Base-by-base conservation (phyloP, 2,888 invertebrate species). In the Nycteola revayana region DNA sequence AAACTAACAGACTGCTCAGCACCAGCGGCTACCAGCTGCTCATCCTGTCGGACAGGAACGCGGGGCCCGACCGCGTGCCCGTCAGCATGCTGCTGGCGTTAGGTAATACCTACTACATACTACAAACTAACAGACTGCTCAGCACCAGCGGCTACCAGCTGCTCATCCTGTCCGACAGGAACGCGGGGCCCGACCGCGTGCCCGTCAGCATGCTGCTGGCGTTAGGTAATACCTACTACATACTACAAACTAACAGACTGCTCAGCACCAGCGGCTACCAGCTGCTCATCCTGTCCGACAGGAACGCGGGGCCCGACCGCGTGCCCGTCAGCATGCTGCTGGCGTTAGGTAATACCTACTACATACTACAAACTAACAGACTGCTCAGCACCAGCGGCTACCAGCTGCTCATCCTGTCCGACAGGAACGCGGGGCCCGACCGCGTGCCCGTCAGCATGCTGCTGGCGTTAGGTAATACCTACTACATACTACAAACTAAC, bases 1-100 rank as follows among this genome's bases (percentile, higher is more conserved):
- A 18, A 6, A 6, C 4, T 5, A 6, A 6, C 18, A 6, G 18
- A 18, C n/a, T n/a, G n/a, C n/a, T n/a, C n/a, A n/a, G 18, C 4
- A 6, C 4, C 18, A n/a, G n/a, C 4, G 18, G 18, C 4, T 18
- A 18, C 18, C 18, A 18, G 18, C 18, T 18, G 4, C 3, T 18
- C 18, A 6, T 18, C 4, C 18, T 18, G 4, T 5, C 4, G 4
- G 18, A 18, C 18, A 18, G 18, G 24, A n/a, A 3, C 8, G 24
- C 24, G 24, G 94, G 94, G n/a, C 94, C 95, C 29, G 97, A 94
- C 82, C 93, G 93, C 10, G 91, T 90, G 36, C 75, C 83, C 28
- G 93, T 94, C 35, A 94, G 93, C 7, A 94, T 93, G 78, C 94
- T 96, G 71, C 84, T 97, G n/a, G 85, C 97, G 24, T 90, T 97